These are phyloP conservation scores for Holocentrus rufus DNA, from an alignment of 2,797 vertebrate genomes.

Conservation along the genomic window DNA sequence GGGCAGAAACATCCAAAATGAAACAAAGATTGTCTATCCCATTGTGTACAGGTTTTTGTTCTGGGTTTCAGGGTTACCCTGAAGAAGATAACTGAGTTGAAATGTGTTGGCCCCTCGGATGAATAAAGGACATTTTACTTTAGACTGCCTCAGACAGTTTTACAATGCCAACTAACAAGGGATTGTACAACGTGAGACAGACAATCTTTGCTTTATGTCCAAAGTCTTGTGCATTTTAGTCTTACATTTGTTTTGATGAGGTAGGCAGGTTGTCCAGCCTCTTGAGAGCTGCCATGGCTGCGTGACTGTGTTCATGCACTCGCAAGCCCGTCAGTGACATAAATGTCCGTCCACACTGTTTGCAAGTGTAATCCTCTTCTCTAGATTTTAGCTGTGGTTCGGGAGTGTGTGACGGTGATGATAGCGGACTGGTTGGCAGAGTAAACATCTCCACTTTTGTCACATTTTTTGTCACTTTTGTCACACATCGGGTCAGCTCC, in stretches of 20 bases:
- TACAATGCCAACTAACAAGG: no score
- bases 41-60: no score
- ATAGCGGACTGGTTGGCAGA: constrained; percentile 11
- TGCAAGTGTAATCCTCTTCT: constrained; percentile 80
- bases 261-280: constrained; percentile 83
- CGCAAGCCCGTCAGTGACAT: constrained; percentile 90
- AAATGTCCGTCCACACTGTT: constrained; percentile 85
- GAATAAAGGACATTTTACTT: no score
- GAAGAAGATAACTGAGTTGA: no score
- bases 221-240: not conserved
- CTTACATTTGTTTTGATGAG: constrained; percentile 89
- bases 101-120: no score
- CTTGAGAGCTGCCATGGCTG: constrained; percentile 85
- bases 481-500: constrained; percentile 15
- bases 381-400: constrained; percentile 49
- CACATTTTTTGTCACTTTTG: not conserved
- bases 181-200: no score
- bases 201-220: no score
- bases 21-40: no score
- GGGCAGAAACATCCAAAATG: no score
- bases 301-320: constrained; percentile 90
- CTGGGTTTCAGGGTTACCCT: no score
- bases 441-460: constrained; percentile 8
- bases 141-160: no score
- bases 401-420: not conserved